Base-by-base conservation (phyloP, 2,888 invertebrate genomes). In the Troilus luridus region DNA sequence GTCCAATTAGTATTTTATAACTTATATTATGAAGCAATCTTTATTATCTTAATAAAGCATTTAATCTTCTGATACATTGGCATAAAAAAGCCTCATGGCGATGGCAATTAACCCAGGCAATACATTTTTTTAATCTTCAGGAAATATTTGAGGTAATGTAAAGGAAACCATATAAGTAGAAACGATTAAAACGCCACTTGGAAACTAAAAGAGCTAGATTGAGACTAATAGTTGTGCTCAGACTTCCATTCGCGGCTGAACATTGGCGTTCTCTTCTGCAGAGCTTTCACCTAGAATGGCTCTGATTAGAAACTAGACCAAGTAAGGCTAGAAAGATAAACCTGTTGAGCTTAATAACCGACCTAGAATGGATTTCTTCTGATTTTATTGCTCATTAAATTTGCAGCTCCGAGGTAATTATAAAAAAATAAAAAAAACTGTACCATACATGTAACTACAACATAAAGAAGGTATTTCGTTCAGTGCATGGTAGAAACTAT, bases 261-360 rank as follows among this genome's bases (percentile, higher is more conserved):
- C 67, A 24, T 27, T 27, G 24, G 24, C 67, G 67, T 67, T 67
- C 67, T 67, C 67, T 0, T 77, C 17, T 41, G 41, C 17, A 27
- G 17, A 41, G 41, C 72, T 77, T 77, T 77, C 72, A 77, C 72
- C 27, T 0, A 17, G 72, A 77, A 77, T 41, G 27, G 72, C 72
- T 27, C 41, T 8, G 72, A 27, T 77, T 77, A 77, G 72, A 77
- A 77, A 77, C 72, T 77, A 19, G 72, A 77, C 72, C 72, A 77
- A 17, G 11, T 24, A 67, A 14, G 67, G 67, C 72, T 27, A 77
- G 72, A 24, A 77, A 77, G 72, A 24, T 14, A 41, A 24, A 27
- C 72, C 72, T 77, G 72, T 41, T 8, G 72, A 41, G 27, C 41
- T 77, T 41, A 77, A 77, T 27, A 41, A 41, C 27, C 72, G 17